These are phyloP conservation scores for Exephanes ischioxanthus DNA, from an alignment of 2,888 invertebrate species.

Conservation along the genomic window DNA sequence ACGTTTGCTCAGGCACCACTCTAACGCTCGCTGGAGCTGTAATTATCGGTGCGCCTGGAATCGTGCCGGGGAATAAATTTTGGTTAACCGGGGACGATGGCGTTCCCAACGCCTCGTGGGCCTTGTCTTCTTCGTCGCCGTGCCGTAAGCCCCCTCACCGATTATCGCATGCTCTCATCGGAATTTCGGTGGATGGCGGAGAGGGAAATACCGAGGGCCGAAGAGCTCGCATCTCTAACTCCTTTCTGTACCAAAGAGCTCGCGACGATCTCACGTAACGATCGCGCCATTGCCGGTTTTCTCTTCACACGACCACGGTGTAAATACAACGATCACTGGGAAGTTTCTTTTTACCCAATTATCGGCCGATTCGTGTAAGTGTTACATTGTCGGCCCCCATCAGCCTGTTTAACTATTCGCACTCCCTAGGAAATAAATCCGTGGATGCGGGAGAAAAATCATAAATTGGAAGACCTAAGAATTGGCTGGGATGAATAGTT, in stretches of 20 bases:
- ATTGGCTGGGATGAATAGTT: too few relatives aligned
- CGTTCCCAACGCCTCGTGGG: slow-evolving; percentile 19
- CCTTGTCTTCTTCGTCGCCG: slow-evolving; percentile 27
- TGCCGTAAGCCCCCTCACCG: slow-evolving; percentile 29
- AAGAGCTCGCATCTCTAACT: slow-evolving; percentile 22
- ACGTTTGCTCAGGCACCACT: slow-evolving; percentile 65
- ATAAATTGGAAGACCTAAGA: too few relatives aligned
- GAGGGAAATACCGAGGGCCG: background rate
- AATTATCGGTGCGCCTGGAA: slow-evolving; percentile 74
- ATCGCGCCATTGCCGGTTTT: background rate
- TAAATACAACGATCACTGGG: background rate
- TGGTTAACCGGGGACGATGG: slow-evolving; percentile 61
- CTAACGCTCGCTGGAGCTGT: slow-evolving; percentile 59
- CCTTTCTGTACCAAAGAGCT: background rate
- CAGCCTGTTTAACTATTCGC: background rate
- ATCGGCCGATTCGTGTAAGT: background rate
- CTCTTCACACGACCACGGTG: background rate
- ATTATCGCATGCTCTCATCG: slow-evolving; percentile 61
- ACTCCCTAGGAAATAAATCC: too few relatives aligned
- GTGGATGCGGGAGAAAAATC: too few relatives aligned
- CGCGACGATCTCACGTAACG: background rate
- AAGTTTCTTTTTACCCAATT: background rate
- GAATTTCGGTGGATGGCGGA: slow-evolving; percentile 46
- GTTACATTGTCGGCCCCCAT: background rate
- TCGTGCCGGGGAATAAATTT: slow-evolving; percentile 77